Conservation (phyloP, 2,113 vertebrate species). For the Pterocles orientalis region DNA sequence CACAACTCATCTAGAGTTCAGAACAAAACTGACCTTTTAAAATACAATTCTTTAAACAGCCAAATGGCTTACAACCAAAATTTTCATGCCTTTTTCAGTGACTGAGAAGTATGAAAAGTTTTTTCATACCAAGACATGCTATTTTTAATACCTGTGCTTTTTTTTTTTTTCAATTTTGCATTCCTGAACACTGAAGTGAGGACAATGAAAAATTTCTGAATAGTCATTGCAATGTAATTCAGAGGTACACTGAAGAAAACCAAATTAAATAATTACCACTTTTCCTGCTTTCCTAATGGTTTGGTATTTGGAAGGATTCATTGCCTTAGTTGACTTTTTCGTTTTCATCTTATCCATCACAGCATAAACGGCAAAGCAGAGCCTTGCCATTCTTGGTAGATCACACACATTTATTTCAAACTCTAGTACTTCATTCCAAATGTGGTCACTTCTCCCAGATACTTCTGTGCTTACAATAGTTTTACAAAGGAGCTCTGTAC, state of each 20-base stretch:
- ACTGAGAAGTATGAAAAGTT: neutral
- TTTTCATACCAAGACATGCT: neutral
- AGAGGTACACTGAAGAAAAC: neutral
- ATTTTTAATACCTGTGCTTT: neutral
- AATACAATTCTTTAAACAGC: neutral
- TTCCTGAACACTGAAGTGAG: neutral
- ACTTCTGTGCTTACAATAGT: conserved; percentile 90
- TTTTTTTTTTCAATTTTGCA: neutral
- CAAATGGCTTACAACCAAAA: neutral
- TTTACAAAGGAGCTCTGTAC: conserved; percentile 94
- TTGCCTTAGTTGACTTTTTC: conserved; percentile 90
- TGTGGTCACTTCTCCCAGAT: conserved; percentile 87
- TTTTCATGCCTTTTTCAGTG: neutral
- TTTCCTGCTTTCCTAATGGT: conserved; percentile 98
- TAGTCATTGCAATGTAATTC: neutral
- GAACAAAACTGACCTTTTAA: neutral
- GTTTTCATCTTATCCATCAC: conserved; percentile 97
- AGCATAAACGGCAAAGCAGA: conserved; percentile 94
- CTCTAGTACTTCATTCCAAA: conserved; percentile 90
- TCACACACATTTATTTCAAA: conserved; percentile 93
- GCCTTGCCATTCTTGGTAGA: conserved; percentile 95
- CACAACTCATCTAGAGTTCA: neutral
- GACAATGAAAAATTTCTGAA: neutral
- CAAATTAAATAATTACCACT: conserved; percentile 81
- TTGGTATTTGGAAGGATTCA: conserved; percentile 92